Evolutionary conservation across 2,113 vertebrate species (phyloP).

Genomic region (Micromys minutus): DNA sequence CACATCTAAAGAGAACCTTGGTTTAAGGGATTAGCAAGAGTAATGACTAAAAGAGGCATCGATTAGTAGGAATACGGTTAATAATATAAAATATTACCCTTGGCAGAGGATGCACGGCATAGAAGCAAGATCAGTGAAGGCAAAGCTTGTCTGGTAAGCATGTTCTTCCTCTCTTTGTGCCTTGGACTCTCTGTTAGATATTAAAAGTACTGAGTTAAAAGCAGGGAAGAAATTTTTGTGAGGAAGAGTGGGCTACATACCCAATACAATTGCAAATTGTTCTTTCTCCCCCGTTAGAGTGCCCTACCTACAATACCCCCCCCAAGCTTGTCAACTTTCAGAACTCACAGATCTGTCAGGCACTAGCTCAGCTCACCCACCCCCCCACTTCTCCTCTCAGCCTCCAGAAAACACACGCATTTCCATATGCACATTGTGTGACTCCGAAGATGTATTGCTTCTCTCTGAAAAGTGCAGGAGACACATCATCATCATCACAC

Average conservation of each 20-base stretch:
- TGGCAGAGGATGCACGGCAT: constrained; percentile 57
- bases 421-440: constrained; percentile 65
- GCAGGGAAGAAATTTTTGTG: constrained; percentile 68
- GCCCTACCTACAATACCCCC: constrained; percentile 59
- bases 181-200: constrained; percentile 65
- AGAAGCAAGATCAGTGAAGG: background rate
- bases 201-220: constrained; percentile 80
- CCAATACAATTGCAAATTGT: constrained; percentile 60
- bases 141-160: constrained; percentile 58
- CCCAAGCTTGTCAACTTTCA: constrained; percentile 69
- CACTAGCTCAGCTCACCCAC: background rate
- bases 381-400: background rate
- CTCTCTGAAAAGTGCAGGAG: constrained; percentile 72
- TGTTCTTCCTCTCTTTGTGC: constrained; percentile 71
- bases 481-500: constrained; percentile 34
- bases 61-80: constrained; percentile 71
- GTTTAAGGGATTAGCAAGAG: constrained; percentile 70
- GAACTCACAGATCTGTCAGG: constrained; percentile 37
- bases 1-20: constrained; percentile 71
- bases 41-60: constrained; percentile 54
- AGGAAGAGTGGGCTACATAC: constrained; percentile 58
- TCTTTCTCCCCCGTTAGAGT: background rate
- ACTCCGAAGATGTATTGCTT: constrained; percentile 63
- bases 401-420: constrained; percentile 55
- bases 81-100: constrained; percentile 78